Evolutionary conservation across 2,797 vertebrate species (phyloP).

Genomic region (Mionectes olivaceus): DNA sequence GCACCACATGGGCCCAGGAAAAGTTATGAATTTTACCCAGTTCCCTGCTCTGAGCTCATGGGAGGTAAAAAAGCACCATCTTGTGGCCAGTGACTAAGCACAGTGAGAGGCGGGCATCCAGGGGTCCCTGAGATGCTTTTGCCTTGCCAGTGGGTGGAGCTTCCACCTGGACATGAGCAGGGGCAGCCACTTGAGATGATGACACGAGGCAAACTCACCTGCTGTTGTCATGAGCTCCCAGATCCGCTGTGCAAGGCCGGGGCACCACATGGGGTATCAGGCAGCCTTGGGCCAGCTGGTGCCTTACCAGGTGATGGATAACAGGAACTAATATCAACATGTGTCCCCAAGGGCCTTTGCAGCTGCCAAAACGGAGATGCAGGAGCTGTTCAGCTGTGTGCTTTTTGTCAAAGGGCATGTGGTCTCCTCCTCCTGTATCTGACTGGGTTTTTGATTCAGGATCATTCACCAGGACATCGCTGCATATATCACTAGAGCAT

Average conservation of each 20-base stretch:
- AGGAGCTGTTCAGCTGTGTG: neutral
- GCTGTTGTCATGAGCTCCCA: neutral
- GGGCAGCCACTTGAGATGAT: neutral
- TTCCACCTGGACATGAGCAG: neutral
- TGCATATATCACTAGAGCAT: neutral
- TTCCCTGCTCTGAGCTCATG: neutral
- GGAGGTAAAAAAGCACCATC: neutral
- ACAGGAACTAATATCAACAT: neutral
- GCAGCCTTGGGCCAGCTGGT: neutral
- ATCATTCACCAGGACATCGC: neutral
- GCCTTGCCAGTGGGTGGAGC: neutral
- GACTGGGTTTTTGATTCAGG: neutral
- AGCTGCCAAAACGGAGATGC: neutral
- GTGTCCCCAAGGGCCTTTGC: neutral
- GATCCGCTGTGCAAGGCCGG: neutral
- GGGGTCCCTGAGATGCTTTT: neutral
- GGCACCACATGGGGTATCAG: fast-evolving
- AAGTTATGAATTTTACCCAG: neutral
- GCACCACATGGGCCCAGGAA: neutral
- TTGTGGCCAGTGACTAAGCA: neutral
- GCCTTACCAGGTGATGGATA: neutral
- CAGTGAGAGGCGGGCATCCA: neutral
- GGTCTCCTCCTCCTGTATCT: neutral
- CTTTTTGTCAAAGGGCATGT: neutral
- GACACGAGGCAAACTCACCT: neutral